These are phyloP conservation scores for Phodopus roborovskii DNA, from an alignment of 2,113 vertebrate genomes.

Conservation along the genomic window DNA sequence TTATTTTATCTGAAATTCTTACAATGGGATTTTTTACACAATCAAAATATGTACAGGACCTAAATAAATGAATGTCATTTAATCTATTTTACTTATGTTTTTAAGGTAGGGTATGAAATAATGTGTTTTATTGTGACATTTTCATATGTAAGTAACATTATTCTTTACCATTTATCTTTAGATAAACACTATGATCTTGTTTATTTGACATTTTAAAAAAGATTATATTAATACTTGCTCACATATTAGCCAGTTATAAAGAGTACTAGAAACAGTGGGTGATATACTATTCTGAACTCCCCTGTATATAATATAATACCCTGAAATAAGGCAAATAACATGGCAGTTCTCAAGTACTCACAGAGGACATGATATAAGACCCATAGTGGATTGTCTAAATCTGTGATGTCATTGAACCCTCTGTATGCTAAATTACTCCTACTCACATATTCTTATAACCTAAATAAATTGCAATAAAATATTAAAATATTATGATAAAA, in stretches of 20 bases:
- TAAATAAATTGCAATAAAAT: background rate
- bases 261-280: background rate
- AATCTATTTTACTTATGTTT: background rate
- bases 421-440: background rate
- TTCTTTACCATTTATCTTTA: background rate
- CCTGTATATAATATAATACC: background rate
- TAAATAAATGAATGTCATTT: background rate
- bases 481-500: background rate
- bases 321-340: background rate
- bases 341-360: background rate
- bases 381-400: no score
- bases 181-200: background rate
- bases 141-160: background rate
- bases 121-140: background rate
- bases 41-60: background rate
- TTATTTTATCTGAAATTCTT: background rate
- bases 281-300: background rate
- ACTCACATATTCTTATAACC: background rate
- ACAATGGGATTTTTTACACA: background rate
- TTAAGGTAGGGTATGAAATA: background rate
- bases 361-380: background rate
- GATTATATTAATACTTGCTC: background rate
- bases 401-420: background rate
- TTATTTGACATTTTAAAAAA: background rate
- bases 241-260: background rate